Percentiles rank a stretch among this genome's conserved stretches.
These are phyloP conservation scores for Pseudochirops cupreus DNA, from an alignment of 2,797 vertebrate species.

Conservation along the genomic window DNA sequence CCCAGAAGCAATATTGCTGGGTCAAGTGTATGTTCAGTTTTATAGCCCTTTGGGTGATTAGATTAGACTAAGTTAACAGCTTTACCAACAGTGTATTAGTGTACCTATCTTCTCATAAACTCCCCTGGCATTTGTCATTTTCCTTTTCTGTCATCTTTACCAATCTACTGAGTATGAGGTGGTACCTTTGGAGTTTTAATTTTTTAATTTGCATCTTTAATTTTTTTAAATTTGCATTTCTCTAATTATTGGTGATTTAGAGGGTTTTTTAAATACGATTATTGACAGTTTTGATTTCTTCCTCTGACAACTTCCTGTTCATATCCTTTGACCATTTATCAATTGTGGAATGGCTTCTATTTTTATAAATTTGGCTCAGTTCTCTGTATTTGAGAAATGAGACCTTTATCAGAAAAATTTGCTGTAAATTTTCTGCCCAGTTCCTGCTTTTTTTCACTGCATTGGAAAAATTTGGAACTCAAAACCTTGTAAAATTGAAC, in stretches of 20 bases:
- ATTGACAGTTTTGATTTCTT: too few species aligned
- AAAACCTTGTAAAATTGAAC: too few species aligned
- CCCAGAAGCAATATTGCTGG: too few species aligned
- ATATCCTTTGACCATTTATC: neutral
- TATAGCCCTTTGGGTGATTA: neutral
- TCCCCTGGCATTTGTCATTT: too few species aligned
- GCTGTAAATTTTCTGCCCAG: neutral
- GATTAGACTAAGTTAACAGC: neutral
- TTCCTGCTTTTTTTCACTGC: neutral
- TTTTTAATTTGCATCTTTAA: too few species aligned
- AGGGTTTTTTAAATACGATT: too few species aligned
- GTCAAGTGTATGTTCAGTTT: neutral
- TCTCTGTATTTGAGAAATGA: neutral
- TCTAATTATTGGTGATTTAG: too few species aligned
- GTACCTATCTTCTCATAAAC: too few species aligned
- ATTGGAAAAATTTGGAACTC: neutral
- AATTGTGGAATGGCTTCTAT: neutral
- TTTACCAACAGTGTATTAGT: neutral
- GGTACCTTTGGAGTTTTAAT: too few species aligned
- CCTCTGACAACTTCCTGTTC: neutral
- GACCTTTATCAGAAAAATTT: neutral
- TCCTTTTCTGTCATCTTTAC: too few species aligned
- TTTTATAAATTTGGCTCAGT: neutral
- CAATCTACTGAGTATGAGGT: too few species aligned
- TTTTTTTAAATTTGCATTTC: too few species aligned